Base-by-base conservation (phyloP, 2,888 invertebrate species). In the Sympetrum striolatum region DNA sequence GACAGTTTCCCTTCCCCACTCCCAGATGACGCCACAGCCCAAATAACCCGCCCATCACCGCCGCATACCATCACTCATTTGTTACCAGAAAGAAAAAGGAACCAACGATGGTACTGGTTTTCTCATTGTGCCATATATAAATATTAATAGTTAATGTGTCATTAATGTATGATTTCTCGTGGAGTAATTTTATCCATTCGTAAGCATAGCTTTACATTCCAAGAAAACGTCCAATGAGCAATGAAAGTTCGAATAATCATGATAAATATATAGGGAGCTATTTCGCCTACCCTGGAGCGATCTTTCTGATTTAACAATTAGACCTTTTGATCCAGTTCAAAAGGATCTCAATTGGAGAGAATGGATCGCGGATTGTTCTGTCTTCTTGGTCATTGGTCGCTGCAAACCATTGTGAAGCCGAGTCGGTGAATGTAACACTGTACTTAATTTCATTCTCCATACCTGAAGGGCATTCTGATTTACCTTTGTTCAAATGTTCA, bases 21-120 rank as follows among this genome's bases (percentile, higher is more conserved):
- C 73, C 73, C 31, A 73, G 25, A 73, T 73, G 73, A 73, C 73
- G 73, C 37, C 60, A 86, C 60, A 37, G 10, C 53, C 53, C 53
- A 31, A 18, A 14, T 15, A 48, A 53, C n/a, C 60, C 64, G 37
- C 22, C 22, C 37, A 86, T 86, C 60, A 60, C 25, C 37, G 18
- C 35, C 60, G 58, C 48, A 86, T 86, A 86, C 86, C 86, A 86
- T 86, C 86, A 86, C 37, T 86, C 64, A 86, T 37, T 86, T 39
- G 86, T 86, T 86, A 86, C 86, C 86, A 86, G 60, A 37, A 60
- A 60, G 58, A 58, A 37, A 60, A 60, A 86, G 35, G 60, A 86
- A 53, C 86, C 86, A 86, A 60, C 60, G 86, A 86, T 86, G 86
- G 86, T 86, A 86, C 86, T 86, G n/a, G 37, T 86, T 86, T 58